Evolutionary conservation across 2,797 vertebrate species (phyloP).

Genomic region (Sebastes diploproa): DNA sequence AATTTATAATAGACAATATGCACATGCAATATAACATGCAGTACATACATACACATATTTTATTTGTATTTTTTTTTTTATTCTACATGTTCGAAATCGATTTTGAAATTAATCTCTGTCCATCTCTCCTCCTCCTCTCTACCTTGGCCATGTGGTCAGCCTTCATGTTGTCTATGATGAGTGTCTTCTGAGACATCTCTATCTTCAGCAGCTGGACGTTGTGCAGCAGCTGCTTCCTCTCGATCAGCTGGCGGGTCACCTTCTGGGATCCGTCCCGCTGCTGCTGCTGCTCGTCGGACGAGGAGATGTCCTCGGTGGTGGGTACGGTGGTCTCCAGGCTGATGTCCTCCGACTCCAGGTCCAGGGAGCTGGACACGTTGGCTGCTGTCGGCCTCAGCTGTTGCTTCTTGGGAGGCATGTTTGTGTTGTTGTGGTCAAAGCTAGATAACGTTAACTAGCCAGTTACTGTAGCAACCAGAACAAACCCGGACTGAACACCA

Average conservation of each 20-base stretch:
- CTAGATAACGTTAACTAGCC: background rate
- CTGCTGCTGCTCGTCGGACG: constrained; percentile 85
- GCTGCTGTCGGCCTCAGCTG: constrained; percentile 72
- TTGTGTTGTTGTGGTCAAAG: background rate
- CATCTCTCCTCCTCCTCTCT: constrained; percentile 4
- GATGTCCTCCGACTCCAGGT: constrained; percentile 95
- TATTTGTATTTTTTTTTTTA: too few relatives aligned
- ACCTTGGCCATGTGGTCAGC: constrained; percentile 94
- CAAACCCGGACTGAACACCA: background rate
- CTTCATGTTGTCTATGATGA: constrained; percentile 96
- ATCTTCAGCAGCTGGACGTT: constrained; percentile 92
- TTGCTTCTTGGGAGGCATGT: constrained; percentile 87
- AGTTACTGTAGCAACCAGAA: background rate
- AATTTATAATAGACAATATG: too few relatives aligned
- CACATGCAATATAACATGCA: too few relatives aligned
- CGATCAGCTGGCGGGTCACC: constrained; percentile 92
- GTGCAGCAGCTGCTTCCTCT: constrained; percentile 93
- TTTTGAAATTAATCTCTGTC: too few relatives aligned
- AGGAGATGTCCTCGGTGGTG: constrained; percentile 95
- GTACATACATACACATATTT: too few relatives aligned
- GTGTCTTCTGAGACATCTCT: constrained; percentile 93
- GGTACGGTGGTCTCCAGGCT: constrained; percentile 96
- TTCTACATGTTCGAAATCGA: too few relatives aligned
- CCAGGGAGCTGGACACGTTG: constrained; percentile 93
- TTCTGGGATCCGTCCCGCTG: constrained; percentile 78